A percentile compares a stretch with the other conserved stretches of the same genome.
Evolutionary conservation across 2,888 invertebrate genomes (phyloP).

Genomic region (Drosophila pseudotalamancana): DNA sequence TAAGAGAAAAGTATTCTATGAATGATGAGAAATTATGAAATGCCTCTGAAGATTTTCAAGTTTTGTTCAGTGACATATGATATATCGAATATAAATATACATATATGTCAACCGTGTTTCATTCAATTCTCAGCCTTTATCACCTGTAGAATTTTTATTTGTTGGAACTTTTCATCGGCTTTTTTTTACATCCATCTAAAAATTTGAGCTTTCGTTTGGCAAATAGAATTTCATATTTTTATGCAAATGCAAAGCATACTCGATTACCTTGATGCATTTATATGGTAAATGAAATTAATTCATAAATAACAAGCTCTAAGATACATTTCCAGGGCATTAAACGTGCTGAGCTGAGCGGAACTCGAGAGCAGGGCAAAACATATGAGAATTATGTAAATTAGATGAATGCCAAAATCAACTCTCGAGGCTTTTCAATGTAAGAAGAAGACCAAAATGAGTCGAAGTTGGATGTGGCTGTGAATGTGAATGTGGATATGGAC

Average conservation of each 20-base stretch:
- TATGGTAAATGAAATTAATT: conserved; percentile 70
- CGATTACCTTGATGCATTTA: conserved; percentile 73
- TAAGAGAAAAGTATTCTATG: too few relatives aligned
- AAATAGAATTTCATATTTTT: conserved; percentile 52
- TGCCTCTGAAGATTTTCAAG: too few relatives aligned
- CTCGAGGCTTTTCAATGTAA: conserved; percentile 60
- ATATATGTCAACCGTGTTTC: neutral
- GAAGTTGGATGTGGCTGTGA: conserved; percentile 6
- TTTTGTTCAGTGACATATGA: too few relatives aligned
- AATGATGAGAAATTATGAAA: too few relatives aligned
- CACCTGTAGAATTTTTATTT: neutral
- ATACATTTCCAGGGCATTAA: conserved; percentile 59
- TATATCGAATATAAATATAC: too few relatives aligned
- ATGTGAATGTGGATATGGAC: neutral
- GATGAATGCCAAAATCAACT: conserved; percentile 72
- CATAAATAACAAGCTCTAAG: conserved; percentile 71
- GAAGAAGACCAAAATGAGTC: conserved; percentile 35
- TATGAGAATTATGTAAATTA: conserved; percentile 83
- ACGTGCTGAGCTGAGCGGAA: conserved; percentile 26
- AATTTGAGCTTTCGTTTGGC: conserved; percentile 1
- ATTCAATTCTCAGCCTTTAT: neutral
- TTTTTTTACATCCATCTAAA: too few relatives aligned
- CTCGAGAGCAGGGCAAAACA: conserved; percentile 50
- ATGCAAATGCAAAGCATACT: conserved; percentile 60
- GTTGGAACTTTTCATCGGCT: neutral